These are phyloP conservation scores for Dendroctonus ponderosae DNA, from an alignment of 1,140 invertebrate genomes.

Conservation along the genomic window DNA sequence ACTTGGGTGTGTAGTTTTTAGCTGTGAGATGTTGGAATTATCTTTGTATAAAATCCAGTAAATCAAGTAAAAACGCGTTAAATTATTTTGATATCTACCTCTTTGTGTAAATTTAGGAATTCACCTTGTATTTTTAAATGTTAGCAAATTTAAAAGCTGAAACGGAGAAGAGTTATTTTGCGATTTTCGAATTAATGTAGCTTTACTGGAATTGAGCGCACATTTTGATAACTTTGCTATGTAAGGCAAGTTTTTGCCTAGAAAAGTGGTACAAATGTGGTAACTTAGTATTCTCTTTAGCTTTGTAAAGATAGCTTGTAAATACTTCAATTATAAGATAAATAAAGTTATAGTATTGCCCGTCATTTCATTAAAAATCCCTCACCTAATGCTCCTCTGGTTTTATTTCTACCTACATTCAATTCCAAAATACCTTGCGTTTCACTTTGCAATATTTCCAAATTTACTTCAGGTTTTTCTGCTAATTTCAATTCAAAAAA, in stretches of 20 bases:
- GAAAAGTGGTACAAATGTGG: neutral
- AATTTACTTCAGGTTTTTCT: too few relatives aligned
- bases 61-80: neutral
- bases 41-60: neutral
- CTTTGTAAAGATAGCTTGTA: too few relatives aligned
- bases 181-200: neutral
- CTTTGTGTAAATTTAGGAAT: neutral
- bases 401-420: too few relatives aligned
- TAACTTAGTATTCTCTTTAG: too few relatives aligned
- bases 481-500: too few relatives aligned
- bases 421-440: too few relatives aligned
- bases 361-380: too few relatives aligned
- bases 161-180: neutral
- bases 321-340: too few relatives aligned
- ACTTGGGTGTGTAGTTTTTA: too few relatives aligned
- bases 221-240: conserved; percentile 16
- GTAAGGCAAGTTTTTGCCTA: conserved; percentile 14
- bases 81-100: neutral
- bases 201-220: neutral
- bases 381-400: too few relatives aligned
- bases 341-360: too few relatives aligned
- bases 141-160: neutral
- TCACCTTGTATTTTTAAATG: neutral
- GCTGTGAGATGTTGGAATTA: neutral
- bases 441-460: too few relatives aligned